Evolutionary conservation across 1,140 invertebrate genomes (phyloP).

Genomic region (Tetraneura akinire): DNA sequence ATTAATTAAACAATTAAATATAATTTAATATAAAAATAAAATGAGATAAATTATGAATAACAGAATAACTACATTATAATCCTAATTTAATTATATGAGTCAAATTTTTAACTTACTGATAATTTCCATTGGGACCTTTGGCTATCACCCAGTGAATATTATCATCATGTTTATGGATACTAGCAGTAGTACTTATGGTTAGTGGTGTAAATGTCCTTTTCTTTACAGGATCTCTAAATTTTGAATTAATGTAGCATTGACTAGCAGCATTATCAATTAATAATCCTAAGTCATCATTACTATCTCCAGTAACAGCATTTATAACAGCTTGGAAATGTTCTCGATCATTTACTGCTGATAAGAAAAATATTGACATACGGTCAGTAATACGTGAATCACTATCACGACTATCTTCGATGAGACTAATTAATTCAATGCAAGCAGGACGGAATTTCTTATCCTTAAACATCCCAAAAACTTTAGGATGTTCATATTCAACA

Average conservation of each 20-base stretch:
- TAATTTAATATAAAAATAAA: too few relatives aligned
- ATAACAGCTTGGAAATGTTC: constrained; percentile 21
- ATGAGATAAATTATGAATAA: too few relatives aligned
- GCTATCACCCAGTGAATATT: constrained; percentile 1
- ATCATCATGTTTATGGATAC: too few relatives aligned
- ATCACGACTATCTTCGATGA: constrained; percentile 37
- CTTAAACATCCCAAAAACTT: constrained; percentile 5
- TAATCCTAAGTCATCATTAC: background rate
- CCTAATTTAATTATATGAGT: too few relatives aligned
- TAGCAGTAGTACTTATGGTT: too few relatives aligned
- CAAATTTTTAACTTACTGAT: constrained; percentile 17
- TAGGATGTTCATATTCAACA: background rate
- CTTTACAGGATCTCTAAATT: background rate
- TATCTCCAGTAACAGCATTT: background rate
- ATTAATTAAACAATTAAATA: too few relatives aligned
- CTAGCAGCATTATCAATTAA: background rate
- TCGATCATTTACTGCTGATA: background rate
- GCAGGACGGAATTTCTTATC: constrained; percentile 19
- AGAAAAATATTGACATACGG: constrained; percentile 31
- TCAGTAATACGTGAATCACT: background rate
- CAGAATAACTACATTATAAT: too few relatives aligned
- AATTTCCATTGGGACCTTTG: constrained; percentile 20
- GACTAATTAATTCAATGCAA: constrained; percentile 32
- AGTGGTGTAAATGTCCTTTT: too few relatives aligned
- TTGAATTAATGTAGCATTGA: background rate